Evolutionary conservation across 2,113 vertebrate genomes (phyloP).

Genomic region (Solea senegalensis): DNA sequence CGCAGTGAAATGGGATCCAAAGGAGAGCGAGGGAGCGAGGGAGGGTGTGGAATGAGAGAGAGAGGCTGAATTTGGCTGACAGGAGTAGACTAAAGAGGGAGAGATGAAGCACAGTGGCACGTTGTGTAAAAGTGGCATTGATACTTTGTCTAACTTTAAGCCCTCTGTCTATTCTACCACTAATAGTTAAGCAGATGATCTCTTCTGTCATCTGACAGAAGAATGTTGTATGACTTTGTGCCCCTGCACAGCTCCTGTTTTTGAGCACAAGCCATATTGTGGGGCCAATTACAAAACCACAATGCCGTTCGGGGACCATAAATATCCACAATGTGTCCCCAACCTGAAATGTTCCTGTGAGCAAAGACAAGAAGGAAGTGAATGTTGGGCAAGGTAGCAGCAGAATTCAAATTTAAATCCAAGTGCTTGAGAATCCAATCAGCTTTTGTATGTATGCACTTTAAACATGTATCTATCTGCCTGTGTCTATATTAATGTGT

Average conservation of each 20-base stretch:
- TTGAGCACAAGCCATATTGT: conserved; percentile 46
- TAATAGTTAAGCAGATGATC: conserved; percentile 45
- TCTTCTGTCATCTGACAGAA: conserved; percentile 8
- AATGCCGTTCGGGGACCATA: conserved; percentile 47
- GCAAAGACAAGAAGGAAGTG: conserved; percentile 17
- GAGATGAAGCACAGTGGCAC: conserved; percentile 30
- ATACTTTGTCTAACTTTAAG: conserved; percentile 38
- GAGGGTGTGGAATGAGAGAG: conserved; percentile 40
- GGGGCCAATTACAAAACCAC: conserved; percentile 57
- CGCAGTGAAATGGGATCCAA: conserved; percentile 61
- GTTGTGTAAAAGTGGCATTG: conserved; percentile 41
- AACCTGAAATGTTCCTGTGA: conserved; percentile 46
- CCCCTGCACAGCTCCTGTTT: conserved; percentile 27
- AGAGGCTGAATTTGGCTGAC: conserved; percentile 13
- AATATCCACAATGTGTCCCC: conserved; percentile 53
- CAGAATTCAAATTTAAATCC: background rate
- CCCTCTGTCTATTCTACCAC: conserved; percentile 29
- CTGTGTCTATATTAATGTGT: no score
- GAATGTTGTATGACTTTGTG: conserved; percentile 41
- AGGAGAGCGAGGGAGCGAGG: conserved; percentile 30
- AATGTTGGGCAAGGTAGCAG: conserved; percentile 30
- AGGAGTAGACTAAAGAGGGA: conserved; percentile 24
- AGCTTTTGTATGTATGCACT: no score
- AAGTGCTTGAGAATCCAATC: no score
- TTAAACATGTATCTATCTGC: no score